phyloP scores from a whole-genome alignment of 1,140 invertebrate genomes.

The Conus ventricosus region DNA sequence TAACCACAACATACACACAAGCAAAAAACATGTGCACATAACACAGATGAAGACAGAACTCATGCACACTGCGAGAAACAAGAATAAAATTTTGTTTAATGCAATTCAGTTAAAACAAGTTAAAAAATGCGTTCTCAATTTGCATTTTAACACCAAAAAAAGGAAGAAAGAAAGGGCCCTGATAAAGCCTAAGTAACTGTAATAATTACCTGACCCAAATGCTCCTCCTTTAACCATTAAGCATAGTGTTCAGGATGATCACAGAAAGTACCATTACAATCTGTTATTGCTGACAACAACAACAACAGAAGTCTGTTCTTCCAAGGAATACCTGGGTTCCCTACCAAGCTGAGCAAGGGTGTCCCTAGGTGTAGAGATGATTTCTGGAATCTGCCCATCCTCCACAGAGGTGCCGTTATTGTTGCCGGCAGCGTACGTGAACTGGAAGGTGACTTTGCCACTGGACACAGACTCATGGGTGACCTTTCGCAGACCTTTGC shows the following conservation, averaged over 20 bases:
- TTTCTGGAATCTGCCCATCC: slow-evolving; percentile 92
- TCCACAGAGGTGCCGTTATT: slow-evolving; percentile 94
- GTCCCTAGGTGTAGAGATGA: slow-evolving; percentile 82
- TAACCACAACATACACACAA: no score
- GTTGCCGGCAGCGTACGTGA: slow-evolving; percentile 89
- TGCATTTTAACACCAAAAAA: not conserved
- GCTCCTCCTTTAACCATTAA: not conserved
- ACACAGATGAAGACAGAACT: no score
- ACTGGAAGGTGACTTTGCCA: slow-evolving; percentile 88
- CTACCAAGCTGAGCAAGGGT: not conserved
- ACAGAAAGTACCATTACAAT: not conserved
- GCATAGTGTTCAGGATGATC: not conserved
- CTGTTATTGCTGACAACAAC: not conserved
- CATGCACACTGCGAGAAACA: not conserved
- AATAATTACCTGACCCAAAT: not conserved
- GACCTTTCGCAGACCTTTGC: slow-evolving; percentile 86
- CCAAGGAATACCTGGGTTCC: not conserved
- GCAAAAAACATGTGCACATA: no score
- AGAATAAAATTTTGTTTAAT: not conserved
- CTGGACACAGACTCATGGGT: slow-evolving; percentile 84
- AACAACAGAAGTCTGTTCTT: not conserved
- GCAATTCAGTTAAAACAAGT: no score
- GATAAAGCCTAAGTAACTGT: not conserved
- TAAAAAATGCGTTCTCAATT: no score
- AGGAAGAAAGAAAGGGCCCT: not conserved